Evolutionary conservation across 2,113 vertebrate genomes (phyloP), one percentile per base, ranked within the genome.

Genomic region (Gavia stellata): DNA sequence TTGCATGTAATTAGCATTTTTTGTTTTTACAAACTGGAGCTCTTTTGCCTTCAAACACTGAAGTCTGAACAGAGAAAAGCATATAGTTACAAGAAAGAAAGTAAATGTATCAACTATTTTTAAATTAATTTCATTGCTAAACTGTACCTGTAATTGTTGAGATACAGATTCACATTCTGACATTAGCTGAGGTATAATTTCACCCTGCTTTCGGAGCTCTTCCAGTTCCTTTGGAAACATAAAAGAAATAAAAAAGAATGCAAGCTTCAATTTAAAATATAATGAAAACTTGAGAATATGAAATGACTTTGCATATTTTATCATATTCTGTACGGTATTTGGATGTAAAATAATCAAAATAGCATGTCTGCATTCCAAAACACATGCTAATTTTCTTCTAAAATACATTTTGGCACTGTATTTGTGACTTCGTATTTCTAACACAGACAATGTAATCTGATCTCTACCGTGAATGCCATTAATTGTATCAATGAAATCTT

Each of bases 121-220:
- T 16, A 81, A 86, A 63, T 10, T 9, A 49, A 49, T 17, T 71
- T 70, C 15, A 40, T 34, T 77, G 74, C 33, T 44, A 17, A 42
- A 78, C 40, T 85, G 50, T 98, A 99, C 99, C 99, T 99, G 98
- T 79, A 99, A 95, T 97, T 99, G 99, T 83, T 98, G 81, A 44
- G 98, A 98, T 95, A 99, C 97, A 83, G 96, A 98, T 92, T 99
- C 99, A 82, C 99, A 99, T 97, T 99, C 99, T 4, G 98, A 98
- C 99, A 99, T 99, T 63, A 99, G 98, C 97, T 99, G 98, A 62
- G 99, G 99, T 97, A 99, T 99, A 94, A 99, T 98, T 98, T 99
- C 99, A 44, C 99, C 99, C 92, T 99, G 99, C 96, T 99, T 99
- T 94, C 99, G 98, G 89, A 99, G 98, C 88, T 99, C 99, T 95